phyloP scores from a whole-genome alignment of 1,140 invertebrate genomes.

The Caenorhabditis brenneri region DNA sequence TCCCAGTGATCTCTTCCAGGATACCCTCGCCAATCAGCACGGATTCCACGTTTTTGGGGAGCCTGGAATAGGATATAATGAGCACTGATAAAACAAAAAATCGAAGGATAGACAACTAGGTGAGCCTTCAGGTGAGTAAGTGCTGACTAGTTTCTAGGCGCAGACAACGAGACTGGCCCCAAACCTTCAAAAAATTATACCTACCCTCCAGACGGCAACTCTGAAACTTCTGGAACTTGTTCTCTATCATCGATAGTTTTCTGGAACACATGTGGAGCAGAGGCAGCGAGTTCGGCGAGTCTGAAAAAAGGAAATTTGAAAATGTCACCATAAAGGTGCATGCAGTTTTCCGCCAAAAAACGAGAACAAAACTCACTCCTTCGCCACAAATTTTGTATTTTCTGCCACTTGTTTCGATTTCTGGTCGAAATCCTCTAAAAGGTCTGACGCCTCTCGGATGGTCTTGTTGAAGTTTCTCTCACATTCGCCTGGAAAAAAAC shows the following conservation, averaged over 20 bases:
- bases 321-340: too few species aligned
- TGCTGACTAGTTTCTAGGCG: too few species aligned
- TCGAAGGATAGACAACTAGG: too few species aligned
- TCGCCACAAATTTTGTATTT: neutral
- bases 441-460: neutral
- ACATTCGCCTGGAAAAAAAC: neutral
- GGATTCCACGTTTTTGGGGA: slow-evolving; percentile 49
- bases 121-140: too few species aligned
- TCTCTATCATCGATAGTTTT: slow-evolving; percentile 43
- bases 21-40: slow-evolving; percentile 36
- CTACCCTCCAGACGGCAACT: slow-evolving; percentile 20
- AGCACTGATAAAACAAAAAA: too few species aligned
- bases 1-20: slow-evolving; percentile 48
- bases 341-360: too few species aligned
- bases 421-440: slow-evolving; percentile 19
- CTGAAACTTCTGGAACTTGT: slow-evolving; percentile 39
- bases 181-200: neutral
- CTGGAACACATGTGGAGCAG: neutral
- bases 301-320: neutral
- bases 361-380: neutral
- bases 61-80: neutral
- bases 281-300: neutral
- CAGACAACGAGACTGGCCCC: too few species aligned
- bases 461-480: slow-evolving; percentile 16
- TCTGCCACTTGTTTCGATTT: neutral